Base-by-base conservation (phyloP, 37 sponge, comb jelly and placozoan species). In the Theonella swinhoei region DNA sequence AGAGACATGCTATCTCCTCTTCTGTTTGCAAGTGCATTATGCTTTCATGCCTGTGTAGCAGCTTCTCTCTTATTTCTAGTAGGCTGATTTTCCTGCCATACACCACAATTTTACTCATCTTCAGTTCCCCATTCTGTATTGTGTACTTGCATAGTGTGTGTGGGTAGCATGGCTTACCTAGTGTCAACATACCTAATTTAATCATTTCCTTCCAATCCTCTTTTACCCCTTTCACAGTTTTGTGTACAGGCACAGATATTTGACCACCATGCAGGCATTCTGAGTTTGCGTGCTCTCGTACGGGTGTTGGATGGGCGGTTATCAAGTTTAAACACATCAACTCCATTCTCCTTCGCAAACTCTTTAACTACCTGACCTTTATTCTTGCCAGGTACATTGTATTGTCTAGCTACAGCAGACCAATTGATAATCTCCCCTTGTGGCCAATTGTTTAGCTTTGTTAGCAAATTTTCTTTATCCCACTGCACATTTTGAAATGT, bases 81-180 rank as follows among this genome's bases (percentile, higher is more conserved):
- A 84, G 76, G 25, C 75, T 64, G 25, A 84, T 74, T 37, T 85
- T 85, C 42, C 78, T 62, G 5, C 85, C 78, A 59, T 76, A 71
- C 28, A 82, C 63, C 39, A 62, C 62, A 35, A n/a, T 82, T 36
- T 82, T 28, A 22, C 32, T 54, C 34, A 24, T 22, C 42, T 54
- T 19, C 39, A 82, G 24, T 72, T 63, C 29, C 29, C 82, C 82
- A 23, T 82, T 40, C 26, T 72, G 28, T 42, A 72, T 59, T 72
- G 28, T 31, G 42, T 72, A 72, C 28, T 34, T 82, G n/a, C 36
- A 3, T 24, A 82, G 24, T 42, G 62, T 82, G 36, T 81, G 72
- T 34, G 81, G 72, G 24, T 37, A 72, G 64, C 82, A 82, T 4
- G 73, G 74, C 43, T 72, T 64, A 2, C 82, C 73, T 35, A 82